phyloP scores from a whole-genome alignment of 2,888 invertebrate genomes.

The Melieria picta region DNA sequence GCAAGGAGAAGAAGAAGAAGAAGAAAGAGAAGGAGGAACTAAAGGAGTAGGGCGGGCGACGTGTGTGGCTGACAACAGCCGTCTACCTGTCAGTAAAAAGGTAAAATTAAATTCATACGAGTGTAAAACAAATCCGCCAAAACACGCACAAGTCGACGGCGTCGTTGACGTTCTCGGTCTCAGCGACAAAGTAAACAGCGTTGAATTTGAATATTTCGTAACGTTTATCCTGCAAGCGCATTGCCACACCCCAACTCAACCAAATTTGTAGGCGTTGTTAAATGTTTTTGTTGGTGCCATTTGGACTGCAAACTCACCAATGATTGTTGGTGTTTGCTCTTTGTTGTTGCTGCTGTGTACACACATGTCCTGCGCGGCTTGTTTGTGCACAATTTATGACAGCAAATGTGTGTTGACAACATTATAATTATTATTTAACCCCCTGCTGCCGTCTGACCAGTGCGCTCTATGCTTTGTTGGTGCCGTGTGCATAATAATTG shows the following conservation, averaged over 20 bases:
- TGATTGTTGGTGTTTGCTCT: not conserved
- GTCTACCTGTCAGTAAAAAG: no score
- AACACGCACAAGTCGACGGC: constrained; percentile 3
- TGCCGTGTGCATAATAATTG: no score
- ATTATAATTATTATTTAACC: constrained; percentile 22
- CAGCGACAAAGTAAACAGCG: not conserved
- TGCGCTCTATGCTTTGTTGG: no score
- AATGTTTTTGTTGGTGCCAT: no score
- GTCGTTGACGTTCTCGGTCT: not conserved
- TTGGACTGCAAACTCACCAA: not conserved
- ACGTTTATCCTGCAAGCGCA: no score
- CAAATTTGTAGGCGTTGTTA: no score
- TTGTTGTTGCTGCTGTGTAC: not conserved
- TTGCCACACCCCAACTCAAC: no score
- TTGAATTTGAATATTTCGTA: no score
- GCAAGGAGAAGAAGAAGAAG: not conserved
- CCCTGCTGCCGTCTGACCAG: no score
- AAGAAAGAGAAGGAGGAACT: not conserved
- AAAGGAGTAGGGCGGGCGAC: no score
- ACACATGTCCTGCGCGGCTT: constrained; percentile 6
- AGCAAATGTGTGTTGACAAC: constrained; percentile 23
- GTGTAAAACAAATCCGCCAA: constrained; percentile 5
- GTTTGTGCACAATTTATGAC: constrained; percentile 15
- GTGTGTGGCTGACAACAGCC: no score
- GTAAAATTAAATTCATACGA: no score